Evolutionary conservation across 2,797 vertebrate species (phyloP).

Genomic region (Sebastes oblongus): DNA sequence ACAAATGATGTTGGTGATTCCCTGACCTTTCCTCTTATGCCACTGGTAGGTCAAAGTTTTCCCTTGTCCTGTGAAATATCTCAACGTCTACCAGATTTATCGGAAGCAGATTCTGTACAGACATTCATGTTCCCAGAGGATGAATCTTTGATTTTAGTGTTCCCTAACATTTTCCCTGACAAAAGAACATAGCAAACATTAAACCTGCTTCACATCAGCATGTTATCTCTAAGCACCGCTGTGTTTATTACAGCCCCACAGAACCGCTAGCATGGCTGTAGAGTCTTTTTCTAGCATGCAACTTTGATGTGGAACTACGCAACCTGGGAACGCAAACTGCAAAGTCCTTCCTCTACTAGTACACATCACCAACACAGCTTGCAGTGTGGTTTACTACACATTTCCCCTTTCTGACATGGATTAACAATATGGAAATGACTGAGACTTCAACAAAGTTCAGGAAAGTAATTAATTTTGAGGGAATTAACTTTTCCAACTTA

Average conservation of each 20-base stretch:
- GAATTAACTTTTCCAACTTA: slow-evolving; percentile 58
- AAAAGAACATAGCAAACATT: too few relatives aligned
- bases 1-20: not conserved
- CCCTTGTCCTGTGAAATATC: too few relatives aligned
- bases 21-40: too few relatives aligned
- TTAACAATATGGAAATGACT: slow-evolving; percentile 58
- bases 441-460: slow-evolving; percentile 47
- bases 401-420: slow-evolving; percentile 17
- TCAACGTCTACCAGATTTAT: too few relatives aligned
- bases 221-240: too few relatives aligned
- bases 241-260: too few relatives aligned
- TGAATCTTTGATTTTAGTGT: not conserved
- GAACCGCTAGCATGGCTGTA: too few relatives aligned
- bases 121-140: too few relatives aligned
- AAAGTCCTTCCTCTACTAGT: not conserved
- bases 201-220: too few relatives aligned
- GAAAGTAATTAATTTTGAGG: slow-evolving; percentile 65
- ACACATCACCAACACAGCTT: not conserved
- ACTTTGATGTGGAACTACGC: not conserved
- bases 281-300: not conserved
- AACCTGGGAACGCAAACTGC: not conserved
- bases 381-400: slow-evolving; percentile 4
- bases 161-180: not conserved
- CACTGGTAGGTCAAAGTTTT: not conserved
- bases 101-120: too few relatives aligned